These are phyloP conservation scores for Andinoacara biseriatus DNA, from an alignment of 2,113 vertebrate genomes.

Conservation along the genomic window DNA sequence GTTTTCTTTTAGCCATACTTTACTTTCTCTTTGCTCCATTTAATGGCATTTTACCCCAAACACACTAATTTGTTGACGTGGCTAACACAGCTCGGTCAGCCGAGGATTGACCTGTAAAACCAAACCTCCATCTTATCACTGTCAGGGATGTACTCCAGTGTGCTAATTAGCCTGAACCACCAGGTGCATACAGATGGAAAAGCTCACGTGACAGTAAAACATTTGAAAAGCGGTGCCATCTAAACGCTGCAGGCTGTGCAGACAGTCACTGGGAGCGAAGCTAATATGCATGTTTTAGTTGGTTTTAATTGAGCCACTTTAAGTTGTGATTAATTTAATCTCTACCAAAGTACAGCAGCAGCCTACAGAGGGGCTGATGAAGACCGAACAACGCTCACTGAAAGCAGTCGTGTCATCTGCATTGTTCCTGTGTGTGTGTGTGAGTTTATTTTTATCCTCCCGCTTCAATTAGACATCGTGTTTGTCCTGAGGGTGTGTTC, in stretches of 20 bases:
- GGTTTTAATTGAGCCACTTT: background rate
- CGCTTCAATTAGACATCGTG: background rate
- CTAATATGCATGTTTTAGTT: rapidly evolving
- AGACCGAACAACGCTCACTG: background rate
- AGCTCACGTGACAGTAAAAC: background rate
- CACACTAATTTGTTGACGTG: rapidly evolving
- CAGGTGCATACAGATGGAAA: background rate
- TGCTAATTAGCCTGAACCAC: background rate
- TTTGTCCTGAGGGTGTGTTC: background rate
- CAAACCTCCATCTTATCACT: background rate
- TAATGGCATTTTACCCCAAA: background rate
- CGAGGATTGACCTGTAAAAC: background rate
- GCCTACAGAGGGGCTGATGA: background rate
- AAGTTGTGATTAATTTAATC: background rate
- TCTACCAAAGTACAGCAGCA: background rate
- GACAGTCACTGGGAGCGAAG: background rate
- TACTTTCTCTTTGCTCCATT: background rate
- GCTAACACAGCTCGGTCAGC: background rate
- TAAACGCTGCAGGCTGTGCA: background rate
- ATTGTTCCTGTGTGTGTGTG: background rate
- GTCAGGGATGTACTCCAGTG: background rate
- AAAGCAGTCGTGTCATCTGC: background rate
- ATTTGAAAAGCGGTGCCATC: background rate
- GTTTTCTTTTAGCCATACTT: too few species aligned
- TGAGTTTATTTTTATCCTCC: background rate